A percentile compares a stretch with the other conserved stretches of the same genome.
Evolutionary conservation across 2,888 invertebrate genomes (phyloP).

Genomic region (Idaea biselata): DNA sequence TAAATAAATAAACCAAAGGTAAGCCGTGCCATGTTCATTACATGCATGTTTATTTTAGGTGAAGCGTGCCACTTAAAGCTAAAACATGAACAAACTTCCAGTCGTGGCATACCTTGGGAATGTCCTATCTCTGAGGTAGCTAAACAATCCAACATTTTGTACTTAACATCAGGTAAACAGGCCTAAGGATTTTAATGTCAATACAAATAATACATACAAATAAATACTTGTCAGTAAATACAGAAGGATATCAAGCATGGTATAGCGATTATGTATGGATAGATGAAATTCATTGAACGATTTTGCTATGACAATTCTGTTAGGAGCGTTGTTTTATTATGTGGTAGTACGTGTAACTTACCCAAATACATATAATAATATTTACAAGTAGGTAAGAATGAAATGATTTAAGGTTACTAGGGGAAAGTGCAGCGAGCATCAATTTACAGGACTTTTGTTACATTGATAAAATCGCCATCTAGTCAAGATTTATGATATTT

Average conservation of each 20-base stretch:
- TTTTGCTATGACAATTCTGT: neutral
- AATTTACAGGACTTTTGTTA: too few relatives aligned
- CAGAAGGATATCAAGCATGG: neutral
- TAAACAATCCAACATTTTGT: constrained; percentile 69
- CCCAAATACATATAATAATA: too few relatives aligned
- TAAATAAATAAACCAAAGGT: constrained; percentile 23
- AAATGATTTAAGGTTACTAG: too few relatives aligned
- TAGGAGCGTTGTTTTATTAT: neutral
- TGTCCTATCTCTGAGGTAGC: constrained; percentile 96
- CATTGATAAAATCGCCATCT: too few relatives aligned
- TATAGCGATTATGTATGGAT: neutral
- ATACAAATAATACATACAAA: constrained; percentile 5
- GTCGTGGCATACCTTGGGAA: constrained; percentile 90
- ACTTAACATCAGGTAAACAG: constrained; percentile 32
- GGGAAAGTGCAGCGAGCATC: too few relatives aligned
- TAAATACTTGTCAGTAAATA: neutral
- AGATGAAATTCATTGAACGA: neutral
- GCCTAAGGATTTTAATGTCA: neutral
- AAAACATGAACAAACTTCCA: constrained; percentile 60
- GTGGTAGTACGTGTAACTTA: too few relatives aligned
- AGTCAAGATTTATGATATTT: too few relatives aligned
- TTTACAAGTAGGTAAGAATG: too few relatives aligned
- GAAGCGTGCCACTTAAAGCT: constrained; percentile 75
- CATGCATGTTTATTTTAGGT: constrained; percentile 58
- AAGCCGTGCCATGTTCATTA: constrained; percentile 71